Evolutionary conservation across 1,140 invertebrate genomes (phyloP), one percentile per base, ranked within the genome.

Genomic region (Pseudoatta argentina): DNA sequence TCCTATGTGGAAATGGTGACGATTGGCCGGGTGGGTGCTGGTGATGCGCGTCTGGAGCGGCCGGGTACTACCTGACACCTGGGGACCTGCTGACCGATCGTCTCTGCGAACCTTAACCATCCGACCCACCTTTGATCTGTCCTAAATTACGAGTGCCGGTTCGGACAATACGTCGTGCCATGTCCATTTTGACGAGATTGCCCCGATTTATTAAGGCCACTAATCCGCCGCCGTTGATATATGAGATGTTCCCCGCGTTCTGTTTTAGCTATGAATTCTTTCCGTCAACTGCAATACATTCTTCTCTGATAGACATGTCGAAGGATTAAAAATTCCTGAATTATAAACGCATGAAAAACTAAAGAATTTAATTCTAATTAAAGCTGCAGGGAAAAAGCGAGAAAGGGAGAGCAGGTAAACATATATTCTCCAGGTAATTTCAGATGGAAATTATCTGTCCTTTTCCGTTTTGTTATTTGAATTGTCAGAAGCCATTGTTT

Each of bases 1-100:
- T 86, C 85, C 85, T 81, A 81, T 12, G 76, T 81, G 75, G 76
- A 86, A 69, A 82, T 69, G 76, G 76, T 48, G 57, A 76, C 85
- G 59, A 57, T 48, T 27, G 73, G 63, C 14, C 61, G 51, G 30
- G 18, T 53, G 51, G 30, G 18, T 53, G 77, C 21, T n/a, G 82
- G 48, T 66, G 82, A 77, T 85, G 57, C 82, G 30, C 48, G 79
- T 83, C 82, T 78, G 73, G 16, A 64, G 53, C 24, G 63, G 51
- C 34, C 63, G 51, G 39, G 21, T n/a, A 39, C 64, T 76, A 86
- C 51, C 76, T 86, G 85, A 79, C 85, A 86, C 64, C 51, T 78
- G 83, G 63, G 61, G 21, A 85, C 63, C 51, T 69, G 76, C 76
- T 86, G 85, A 86, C 85, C 85, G 85, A 81, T 86, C 27, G 39